These are phyloP conservation scores for Turritopsis rubra DNA, from an alignment of 30 jellyfish, hydroid and myxozoan genomes.

Conservation along the genomic window DNA sequence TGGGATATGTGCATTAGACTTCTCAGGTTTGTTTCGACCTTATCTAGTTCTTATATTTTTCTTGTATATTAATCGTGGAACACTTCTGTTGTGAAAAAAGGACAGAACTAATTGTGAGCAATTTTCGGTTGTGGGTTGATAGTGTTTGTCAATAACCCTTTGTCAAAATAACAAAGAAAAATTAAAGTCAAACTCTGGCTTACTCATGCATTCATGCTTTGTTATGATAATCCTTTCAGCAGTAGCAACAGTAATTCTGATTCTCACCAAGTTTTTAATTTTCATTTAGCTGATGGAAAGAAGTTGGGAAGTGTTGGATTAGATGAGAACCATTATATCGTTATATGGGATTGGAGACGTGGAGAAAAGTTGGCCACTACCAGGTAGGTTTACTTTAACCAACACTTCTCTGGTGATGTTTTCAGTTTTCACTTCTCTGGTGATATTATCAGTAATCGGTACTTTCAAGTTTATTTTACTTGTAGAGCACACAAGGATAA, in stretches of 20 bases:
- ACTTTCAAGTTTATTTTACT: neutral
- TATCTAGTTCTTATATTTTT: neutral
- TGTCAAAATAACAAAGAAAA: too few species aligned
- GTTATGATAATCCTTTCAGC: too few species aligned
- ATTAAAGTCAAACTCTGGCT: too few species aligned
- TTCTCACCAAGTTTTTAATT: neutral
- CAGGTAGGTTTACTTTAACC: conserved; percentile 30
- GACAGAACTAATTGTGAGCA: neutral
- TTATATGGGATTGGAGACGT: conserved; percentile 93
- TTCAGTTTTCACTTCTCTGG: neutral
- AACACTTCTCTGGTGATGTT: neutral
- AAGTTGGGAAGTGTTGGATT: conserved; percentile 86
- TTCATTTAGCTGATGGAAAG: conserved; percentile 80
- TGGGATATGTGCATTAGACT: conserved; percentile 86
- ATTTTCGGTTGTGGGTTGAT: too few species aligned
- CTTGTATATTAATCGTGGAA: neutral
- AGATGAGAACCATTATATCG: conserved; percentile 76
- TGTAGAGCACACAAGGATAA: conserved; percentile 89
- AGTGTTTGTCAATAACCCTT: too few species aligned
- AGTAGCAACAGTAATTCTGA: too few species aligned
- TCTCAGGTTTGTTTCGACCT: conserved; percentile 58
- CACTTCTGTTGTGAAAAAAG: neutral
- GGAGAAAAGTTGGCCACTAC: conserved; percentile 91
- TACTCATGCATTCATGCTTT: too few species aligned
- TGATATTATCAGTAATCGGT: neutral